Conservation (phyloP, 1,140 invertebrate species). For the Zaprionus capensis region DNA sequence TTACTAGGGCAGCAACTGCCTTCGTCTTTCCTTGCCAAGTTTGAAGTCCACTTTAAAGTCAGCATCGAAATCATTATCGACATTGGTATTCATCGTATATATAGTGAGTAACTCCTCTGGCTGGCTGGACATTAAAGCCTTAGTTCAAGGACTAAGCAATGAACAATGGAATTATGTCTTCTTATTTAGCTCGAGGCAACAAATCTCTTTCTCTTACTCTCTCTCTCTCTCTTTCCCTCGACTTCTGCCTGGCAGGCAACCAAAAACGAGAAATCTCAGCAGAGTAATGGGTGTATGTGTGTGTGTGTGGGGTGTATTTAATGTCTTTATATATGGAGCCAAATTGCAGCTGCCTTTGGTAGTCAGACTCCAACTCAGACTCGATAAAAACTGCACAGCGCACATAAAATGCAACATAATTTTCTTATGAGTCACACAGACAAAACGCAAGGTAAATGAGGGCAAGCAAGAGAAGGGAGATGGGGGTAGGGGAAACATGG, state of each 20-base stretch:
- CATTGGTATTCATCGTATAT: background rate
- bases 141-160: constrained; percentile 19
- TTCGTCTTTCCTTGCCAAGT: background rate
- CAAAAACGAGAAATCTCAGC: constrained; percentile 52
- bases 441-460: constrained; percentile 40
- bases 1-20: background rate
- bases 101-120: background rate
- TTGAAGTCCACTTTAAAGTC: background rate
- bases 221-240: background rate
- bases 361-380: constrained; percentile 22
- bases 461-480: background rate
- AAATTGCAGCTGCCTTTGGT: constrained; percentile 40
- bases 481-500: constrained; percentile 1
- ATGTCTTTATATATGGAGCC: constrained; percentile 70
- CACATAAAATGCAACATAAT: constrained; percentile 82
- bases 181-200: constrained; percentile 69
- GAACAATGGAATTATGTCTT: constrained; percentile 72
- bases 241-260: constrained; percentile 60
- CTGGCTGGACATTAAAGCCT: background rate
- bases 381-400: constrained; percentile 72
- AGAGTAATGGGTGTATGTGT: background rate
- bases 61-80: background rate
- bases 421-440: constrained; percentile 79
- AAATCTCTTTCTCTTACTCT: constrained; percentile 38
- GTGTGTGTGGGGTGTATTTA: constrained; percentile 48